Evolutionary conservation across 2,113 vertebrate species (phyloP), one percentile per base, ranked within the genome.

Genomic region (Craseonycteris thonglongyai): DNA sequence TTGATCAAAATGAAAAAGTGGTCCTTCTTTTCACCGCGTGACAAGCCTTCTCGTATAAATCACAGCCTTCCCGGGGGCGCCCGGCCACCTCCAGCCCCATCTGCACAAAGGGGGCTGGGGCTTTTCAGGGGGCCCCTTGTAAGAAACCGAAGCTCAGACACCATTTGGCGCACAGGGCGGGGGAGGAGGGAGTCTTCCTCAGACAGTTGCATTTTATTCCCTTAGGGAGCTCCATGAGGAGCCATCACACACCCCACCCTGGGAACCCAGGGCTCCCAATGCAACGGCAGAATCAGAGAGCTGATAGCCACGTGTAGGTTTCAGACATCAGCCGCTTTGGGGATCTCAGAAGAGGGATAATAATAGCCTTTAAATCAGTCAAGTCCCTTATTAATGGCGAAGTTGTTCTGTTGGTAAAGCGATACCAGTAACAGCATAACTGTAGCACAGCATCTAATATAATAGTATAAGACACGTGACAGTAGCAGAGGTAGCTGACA

Each of bases 1-100:
- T 98, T 97, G 98, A 98, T 98, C 98, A 95, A 98, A 98, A 98
- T 97, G 98, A 98, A 97, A 97, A 98, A 97, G 93, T 68, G 96
- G 94, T 89, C 96, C 98, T 97, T 97, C 98, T 97, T 98, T 98
- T 98, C 98, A 98, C 78, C 96, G 96, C 2, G 1, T 97, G 98
- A 98, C 98, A 98, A 97, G 98, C 95, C 93, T 90, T 69, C 68
- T 89, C 92, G 95, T 98, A 98, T 98, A 98, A 98, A 98, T 98
- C 98, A 98, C 98, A 96, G 98, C 97, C 96, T 95, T 96, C 97
- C 93, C 93, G 96, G 98, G 97, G 97, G 95, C 93, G 96, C 66
- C 96, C 16, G 95, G 98, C 97, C 97, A 97, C 95, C 96, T 96
- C 95, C 65, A 4, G 94, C 96, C 71, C 33, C 65, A 92, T 96